Percentiles rank a stretch among this genome's conserved stretches.
Evolutionary conservation across 1,140 invertebrate species (phyloP).

Genomic region (Onthophagus taurus): DNA sequence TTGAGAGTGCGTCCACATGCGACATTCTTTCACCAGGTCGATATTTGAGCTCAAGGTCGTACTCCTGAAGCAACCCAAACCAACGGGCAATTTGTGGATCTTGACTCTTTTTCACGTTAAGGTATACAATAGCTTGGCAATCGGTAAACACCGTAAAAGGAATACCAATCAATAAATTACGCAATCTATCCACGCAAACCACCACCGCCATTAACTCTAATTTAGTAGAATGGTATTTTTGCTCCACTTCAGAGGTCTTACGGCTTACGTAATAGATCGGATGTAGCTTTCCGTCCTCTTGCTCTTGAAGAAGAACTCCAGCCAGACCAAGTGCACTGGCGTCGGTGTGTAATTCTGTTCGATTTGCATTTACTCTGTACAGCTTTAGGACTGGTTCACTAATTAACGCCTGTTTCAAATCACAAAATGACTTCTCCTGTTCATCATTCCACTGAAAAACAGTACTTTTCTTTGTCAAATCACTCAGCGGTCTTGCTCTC

Average conservation of each 20-base stretch:
- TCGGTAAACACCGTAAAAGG: conserved; percentile 33
- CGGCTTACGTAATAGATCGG: conserved; percentile 7
- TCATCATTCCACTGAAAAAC: conserved; percentile 5
- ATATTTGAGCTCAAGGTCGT: conserved; percentile 22
- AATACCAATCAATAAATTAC: conserved; percentile 32
- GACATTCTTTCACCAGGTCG: conserved; percentile 21
- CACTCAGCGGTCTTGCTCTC: conserved; percentile 16
- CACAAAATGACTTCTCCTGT: conserved; percentile 7
- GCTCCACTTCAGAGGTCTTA: conserved; percentile 20
- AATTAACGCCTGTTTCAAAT: too few relatives aligned
- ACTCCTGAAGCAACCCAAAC: conserved; percentile 22
- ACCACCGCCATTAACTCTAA: conserved; percentile 25
- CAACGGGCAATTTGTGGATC: conserved; percentile 24
- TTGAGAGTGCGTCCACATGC: conserved; percentile 31
- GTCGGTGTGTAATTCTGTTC: conserved; percentile 34
- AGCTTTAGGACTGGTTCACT: conserved; percentile 9
- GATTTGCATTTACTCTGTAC: conserved; percentile 12
- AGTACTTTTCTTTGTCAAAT: conserved; percentile 12
- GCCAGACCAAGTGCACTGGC: conserved; percentile 18
- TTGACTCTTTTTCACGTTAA: conserved; percentile 18
- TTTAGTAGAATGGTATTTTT: conserved; percentile 23
- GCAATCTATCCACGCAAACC: conserved; percentile 15
- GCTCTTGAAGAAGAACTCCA: conserved; percentile 4
- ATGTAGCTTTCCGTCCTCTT: neutral
- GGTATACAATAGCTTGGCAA: conserved; percentile 22